phyloP scores from a whole-genome alignment of 2,113 vertebrate species.

The Dipodomys spectabilis region DNA sequence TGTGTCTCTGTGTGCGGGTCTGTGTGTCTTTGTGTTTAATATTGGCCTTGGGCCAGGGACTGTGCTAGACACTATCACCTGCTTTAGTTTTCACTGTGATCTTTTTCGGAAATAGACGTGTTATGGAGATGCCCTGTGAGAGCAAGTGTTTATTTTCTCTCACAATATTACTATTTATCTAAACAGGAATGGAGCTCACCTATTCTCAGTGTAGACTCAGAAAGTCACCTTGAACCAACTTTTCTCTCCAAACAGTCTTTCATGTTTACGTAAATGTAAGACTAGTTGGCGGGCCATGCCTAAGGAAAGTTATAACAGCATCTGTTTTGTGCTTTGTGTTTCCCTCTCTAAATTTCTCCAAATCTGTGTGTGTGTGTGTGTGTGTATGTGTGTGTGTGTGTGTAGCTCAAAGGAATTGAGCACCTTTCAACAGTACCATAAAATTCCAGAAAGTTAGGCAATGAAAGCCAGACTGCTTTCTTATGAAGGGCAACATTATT shows the following conservation, averaged over 20 bases:
- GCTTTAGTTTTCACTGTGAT: slow-evolving; percentile 22
- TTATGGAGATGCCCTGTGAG: background rate
- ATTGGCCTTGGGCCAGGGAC: background rate
- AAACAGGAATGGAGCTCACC: background rate
- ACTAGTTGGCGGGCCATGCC: background rate
- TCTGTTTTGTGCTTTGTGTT: background rate
- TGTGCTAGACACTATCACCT: background rate
- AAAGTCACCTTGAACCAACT: background rate
- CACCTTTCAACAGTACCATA: background rate
- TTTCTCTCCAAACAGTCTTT: slow-evolving; percentile 17
- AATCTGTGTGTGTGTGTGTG: background rate
- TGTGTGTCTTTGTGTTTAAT: background rate
- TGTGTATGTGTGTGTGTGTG: too few relatives aligned
- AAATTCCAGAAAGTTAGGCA: background rate
- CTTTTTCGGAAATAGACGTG: background rate
- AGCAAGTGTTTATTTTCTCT: slow-evolving; percentile 8
- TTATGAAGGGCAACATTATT: background rate
- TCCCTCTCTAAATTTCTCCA: slow-evolving; percentile 32
- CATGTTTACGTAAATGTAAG: background rate
- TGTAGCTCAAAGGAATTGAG: background rate
- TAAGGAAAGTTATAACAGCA: background rate
- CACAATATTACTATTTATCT: background rate
- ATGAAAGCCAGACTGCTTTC: background rate
- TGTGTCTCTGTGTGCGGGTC: background rate
- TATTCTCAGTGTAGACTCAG: background rate